phyloP scores from a whole-genome alignment of 2,797 vertebrate species.

The Ceryle rudis region DNA sequence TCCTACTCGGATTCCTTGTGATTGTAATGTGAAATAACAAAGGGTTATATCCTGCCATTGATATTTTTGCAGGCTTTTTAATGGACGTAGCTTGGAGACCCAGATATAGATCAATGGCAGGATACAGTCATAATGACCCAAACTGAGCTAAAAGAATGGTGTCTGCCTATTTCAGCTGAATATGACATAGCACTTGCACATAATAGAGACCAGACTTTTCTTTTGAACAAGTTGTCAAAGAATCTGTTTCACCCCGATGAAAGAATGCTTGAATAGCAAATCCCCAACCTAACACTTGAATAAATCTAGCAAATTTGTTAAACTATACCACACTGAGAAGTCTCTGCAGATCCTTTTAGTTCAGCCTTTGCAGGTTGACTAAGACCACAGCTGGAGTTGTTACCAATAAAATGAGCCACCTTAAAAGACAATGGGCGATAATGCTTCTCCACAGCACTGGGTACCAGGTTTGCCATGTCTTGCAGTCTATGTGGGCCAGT shows the following conservation, averaged over 20 bases:
- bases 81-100: neutral
- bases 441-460: rapidly evolving
- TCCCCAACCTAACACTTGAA: neutral
- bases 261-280: constrained; percentile 9
- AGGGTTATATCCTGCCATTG: constrained; percentile 49
- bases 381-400: neutral
- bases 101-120: constrained; percentile 28
- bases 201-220: constrained; percentile 1
- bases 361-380: neutral
- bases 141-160: neutral
- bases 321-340: neutral
- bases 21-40: constrained; percentile 35
- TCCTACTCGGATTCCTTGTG: neutral
- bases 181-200: neutral
- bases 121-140: neutral
- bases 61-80: constrained; percentile 5
- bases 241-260: neutral
- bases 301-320: neutral
- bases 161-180: constrained; percentile 23
- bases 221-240: neutral
- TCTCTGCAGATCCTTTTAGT: neutral
- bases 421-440: neutral
- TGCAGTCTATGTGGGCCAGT: neutral
- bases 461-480: neutral
- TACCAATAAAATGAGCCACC: neutral